Conservation (phyloP, 2,797 vertebrate species). For the Amblyopsis hoosieri region DNA sequence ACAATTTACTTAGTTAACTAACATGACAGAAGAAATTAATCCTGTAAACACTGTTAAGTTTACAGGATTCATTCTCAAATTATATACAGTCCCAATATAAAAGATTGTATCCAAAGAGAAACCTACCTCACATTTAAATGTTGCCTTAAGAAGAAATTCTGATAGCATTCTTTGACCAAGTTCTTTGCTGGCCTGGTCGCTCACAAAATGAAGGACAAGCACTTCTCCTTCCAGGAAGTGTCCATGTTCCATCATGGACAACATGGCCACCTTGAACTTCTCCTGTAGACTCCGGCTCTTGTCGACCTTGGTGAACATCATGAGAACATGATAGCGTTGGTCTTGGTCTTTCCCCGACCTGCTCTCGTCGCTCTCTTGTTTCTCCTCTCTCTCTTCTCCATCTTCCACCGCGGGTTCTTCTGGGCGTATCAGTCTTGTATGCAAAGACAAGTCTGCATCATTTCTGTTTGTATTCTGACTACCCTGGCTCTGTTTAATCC, state of each 20-base stretch:
- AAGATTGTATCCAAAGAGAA: not conserved
- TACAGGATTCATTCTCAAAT: too few relatives aligned
- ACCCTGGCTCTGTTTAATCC: conserved; percentile 84
- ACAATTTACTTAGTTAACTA: too few relatives aligned
- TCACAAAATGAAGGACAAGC: conserved; percentile 90
- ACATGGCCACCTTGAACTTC: conserved; percentile 86
- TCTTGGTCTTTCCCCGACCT: conserved; percentile 16
- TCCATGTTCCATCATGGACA: conserved; percentile 85
- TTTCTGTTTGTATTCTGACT: conserved; percentile 78
- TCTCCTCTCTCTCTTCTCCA: conserved; percentile 17
- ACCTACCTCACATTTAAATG: conserved; percentile 88
- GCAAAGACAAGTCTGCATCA: conserved; percentile 73
- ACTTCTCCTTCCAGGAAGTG: conserved; percentile 81
- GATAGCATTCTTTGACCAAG: conserved; percentile 81
- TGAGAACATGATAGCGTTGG: conserved; percentile 80
- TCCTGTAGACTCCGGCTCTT: conserved; percentile 83
- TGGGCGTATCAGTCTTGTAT: conserved; percentile 55
- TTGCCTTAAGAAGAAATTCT: conserved; percentile 80
- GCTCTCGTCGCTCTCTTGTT: conserved; percentile 23
- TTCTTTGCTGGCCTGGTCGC: conserved; percentile 83
- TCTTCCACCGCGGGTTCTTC: conserved; percentile 39
- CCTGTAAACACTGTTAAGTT: too few relatives aligned
- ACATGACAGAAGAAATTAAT: too few relatives aligned
- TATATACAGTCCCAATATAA: not conserved
- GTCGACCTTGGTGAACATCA: conserved; percentile 96